phyloP scores from a whole-genome alignment of 2,888 invertebrate genomes.

The Alviniconcha strummeri region DNA sequence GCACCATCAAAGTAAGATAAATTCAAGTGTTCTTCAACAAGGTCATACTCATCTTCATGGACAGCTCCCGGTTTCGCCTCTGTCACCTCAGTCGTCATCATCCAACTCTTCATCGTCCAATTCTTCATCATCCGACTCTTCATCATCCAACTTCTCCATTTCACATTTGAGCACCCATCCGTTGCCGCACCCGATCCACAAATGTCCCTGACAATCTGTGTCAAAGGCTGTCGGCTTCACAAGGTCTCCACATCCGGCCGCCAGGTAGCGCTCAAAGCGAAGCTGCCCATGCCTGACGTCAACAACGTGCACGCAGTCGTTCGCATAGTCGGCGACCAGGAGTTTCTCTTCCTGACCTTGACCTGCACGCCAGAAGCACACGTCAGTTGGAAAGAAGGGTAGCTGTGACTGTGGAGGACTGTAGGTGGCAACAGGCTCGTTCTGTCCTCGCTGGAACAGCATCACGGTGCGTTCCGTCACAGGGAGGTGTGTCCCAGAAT shows the following conservation, averaged over 20 bases:
- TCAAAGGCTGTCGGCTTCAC: constrained; percentile 22
- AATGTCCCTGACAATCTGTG: constrained; percentile 12
- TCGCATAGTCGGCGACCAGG: constrained; percentile 12
- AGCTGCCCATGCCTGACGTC: background rate
- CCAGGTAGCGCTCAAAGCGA: constrained; percentile 24
- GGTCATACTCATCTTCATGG: no score
- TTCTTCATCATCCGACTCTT: no score
- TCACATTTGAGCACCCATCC: constrained; percentile 28
- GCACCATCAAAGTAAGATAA: no score
- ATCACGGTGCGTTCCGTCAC: no score
- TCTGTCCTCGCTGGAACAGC: background rate
- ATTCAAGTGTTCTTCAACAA: no score
- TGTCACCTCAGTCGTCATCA: no score
- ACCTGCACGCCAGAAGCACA: constrained; percentile 19
- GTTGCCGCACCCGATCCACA: constrained; percentile 18
- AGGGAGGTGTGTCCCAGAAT: no score
- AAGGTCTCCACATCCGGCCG: constrained; percentile 5
- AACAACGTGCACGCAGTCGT: constrained; percentile 28
- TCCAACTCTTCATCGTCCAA: no score
- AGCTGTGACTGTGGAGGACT: background rate
- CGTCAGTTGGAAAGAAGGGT: constrained; percentile 21
- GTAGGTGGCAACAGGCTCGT: background rate
- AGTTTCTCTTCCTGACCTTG: constrained; percentile 1
- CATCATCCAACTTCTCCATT: no score
- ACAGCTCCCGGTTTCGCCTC: no score